Percentiles rank a stretch among this genome's conserved stretches.
Conservation (phyloP, 1,140 invertebrate species). For the Rhopalosiphum maidis region DNA sequence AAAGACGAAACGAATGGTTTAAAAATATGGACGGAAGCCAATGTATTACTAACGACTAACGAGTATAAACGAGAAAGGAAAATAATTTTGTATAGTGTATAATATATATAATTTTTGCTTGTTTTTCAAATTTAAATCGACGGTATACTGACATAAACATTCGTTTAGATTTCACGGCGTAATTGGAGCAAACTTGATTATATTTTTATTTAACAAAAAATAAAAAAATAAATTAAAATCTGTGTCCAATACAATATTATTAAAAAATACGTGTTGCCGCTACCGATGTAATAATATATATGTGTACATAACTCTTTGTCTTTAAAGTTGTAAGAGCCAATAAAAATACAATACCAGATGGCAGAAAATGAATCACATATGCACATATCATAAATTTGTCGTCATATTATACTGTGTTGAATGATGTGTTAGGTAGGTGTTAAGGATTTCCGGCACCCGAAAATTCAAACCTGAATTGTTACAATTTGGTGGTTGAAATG, state of each 20-base stretch:
- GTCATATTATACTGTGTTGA: not conserved
- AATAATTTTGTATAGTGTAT: not conserved
- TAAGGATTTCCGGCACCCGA: not conserved
- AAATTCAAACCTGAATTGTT: not conserved
- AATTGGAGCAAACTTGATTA: slow-evolving; percentile 23
- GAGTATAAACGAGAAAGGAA: not conserved
- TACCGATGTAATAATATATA: not conserved
- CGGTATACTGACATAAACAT: slow-evolving; percentile 1
- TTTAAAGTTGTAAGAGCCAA: not conserved
- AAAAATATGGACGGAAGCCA: slow-evolving; percentile 33
- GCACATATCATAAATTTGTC: not conserved
- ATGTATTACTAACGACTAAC: slow-evolving; percentile 1
- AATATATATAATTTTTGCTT: not conserved
- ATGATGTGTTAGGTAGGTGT: not conserved
- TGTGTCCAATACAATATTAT: too few relatives aligned
- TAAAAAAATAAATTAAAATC: not conserved
- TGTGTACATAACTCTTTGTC: not conserved
- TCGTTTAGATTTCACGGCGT: not conserved
- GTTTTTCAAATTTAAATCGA: not conserved
- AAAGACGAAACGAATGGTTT: slow-evolving; percentile 20
- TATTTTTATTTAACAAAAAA: not conserved
- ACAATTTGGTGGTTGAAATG: not conserved
- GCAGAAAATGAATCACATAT: not conserved
- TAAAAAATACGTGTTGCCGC: not conserved
- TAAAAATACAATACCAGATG: slow-evolving; percentile 3